A percentile compares a stretch with the other conserved stretches of the same genome.
phyloP scores from a whole-genome alignment of 2,797 vertebrate genomes.

The Cetoscarus ocellatus region DNA sequence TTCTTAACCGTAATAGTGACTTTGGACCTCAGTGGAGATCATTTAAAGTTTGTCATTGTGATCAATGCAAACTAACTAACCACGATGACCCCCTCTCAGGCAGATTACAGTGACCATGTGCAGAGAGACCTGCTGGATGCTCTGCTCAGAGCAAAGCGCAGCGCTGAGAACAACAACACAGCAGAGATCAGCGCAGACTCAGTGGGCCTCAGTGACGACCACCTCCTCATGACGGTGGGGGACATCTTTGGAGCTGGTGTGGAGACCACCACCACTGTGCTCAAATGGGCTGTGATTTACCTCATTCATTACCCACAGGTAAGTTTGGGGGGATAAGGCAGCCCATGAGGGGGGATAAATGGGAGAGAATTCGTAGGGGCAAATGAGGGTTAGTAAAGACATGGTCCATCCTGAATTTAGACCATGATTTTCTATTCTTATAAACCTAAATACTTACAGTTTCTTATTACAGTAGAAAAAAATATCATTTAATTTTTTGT shows the following conservation, averaged over 20 bases:
- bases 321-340: no score
- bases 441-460: no score
- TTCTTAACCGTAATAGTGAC: no score
- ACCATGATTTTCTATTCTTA: no score
- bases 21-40: no score
- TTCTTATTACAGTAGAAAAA: no score
- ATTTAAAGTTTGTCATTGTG: background rate
- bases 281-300: conserved; percentile 92
- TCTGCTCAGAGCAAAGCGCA: conserved; percentile 89
- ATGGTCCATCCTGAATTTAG: no score
- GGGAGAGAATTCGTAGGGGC: no score
- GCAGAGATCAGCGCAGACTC: conserved; percentile 53
- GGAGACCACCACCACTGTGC: conserved; percentile 92
- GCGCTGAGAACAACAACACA: conserved; percentile 85
- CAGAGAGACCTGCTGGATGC: conserved; percentile 89
- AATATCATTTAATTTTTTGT: no score
- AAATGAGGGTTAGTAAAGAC: no score
- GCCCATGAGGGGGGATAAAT: no score
- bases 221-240: conserved; percentile 92
- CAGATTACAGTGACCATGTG: conserved; percentile 86
- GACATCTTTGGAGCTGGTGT: conserved; percentile 97
- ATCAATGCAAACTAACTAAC: background rate
- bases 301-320: conserved; percentile 94
- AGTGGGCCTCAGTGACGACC: conserved; percentile 88
- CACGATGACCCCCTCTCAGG: conserved; percentile 73